Evolutionary conservation across 1,140 invertebrate species (phyloP).

Genomic region (silkworm (Bombyx mori)): ASM3026992v2 NC_085107.1:12918001-12918500

Average conservation of each 20-base stretch:
- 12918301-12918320: too few species aligned
- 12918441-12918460: constrained; percentile 32
- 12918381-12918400: constrained; percentile 1
- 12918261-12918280: too few species aligned
- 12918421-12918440: constrained; percentile 51
- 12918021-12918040: constrained; percentile 7
- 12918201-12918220: constrained; percentile 6
- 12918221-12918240: constrained; percentile 5
- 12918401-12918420: constrained; percentile 29
- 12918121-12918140: constrained; percentile 7
- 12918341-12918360: constrained; percentile 5
- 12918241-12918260: too few species aligned
- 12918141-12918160: constrained; percentile 10
- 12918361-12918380: constrained; percentile 5
- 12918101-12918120: constrained; percentile 1
- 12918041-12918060: constrained; percentile 4
- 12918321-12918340: constrained; percentile 8
- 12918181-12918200: constrained; percentile 10
- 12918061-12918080: constrained; percentile 5
- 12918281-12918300: too few species aligned
- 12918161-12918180: constrained; percentile 8
- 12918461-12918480: constrained; percentile 28
- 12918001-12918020: constrained; percentile 10
- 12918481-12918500: constrained; percentile 44
- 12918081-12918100: constrained; percentile 2